These are phyloP conservation scores for Pangasius djambal DNA, from an alignment of 2,797 vertebrate species.

Conservation along the genomic window DNA sequence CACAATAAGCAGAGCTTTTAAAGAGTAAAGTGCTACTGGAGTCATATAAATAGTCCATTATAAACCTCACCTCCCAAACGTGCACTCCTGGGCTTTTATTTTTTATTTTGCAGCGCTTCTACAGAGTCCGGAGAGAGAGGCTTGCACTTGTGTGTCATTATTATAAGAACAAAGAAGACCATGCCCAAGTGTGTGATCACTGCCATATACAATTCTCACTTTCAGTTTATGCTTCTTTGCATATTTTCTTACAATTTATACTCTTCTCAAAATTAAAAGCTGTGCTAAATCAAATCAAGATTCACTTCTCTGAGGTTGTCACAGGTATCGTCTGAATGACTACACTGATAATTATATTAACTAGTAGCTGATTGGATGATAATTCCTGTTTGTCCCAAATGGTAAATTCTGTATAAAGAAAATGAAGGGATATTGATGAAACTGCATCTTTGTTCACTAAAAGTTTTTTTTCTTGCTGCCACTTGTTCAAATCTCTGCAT, in stretches of 20 bases:
- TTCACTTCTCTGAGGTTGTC: neutral
- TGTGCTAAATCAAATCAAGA: neutral
- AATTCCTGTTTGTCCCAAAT: neutral
- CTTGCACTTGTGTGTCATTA: neutral
- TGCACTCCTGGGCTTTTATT: neutral
- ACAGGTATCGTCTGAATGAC: neutral
- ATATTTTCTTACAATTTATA: neutral
- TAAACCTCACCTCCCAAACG: conserved; percentile 8
- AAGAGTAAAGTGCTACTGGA: conserved; percentile 25
- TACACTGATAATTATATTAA: neutral
- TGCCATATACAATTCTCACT: neutral
- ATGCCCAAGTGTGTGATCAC: neutral
- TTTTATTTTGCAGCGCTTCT: neutral
- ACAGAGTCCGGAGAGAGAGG: neutral
- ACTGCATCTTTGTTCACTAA: neutral
- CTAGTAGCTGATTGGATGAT: neutral
- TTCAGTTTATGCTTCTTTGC: neutral
- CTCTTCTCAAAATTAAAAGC: neutral
- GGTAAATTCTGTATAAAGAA: neutral
- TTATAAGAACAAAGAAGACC: neutral
- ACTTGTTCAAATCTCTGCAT: neutral
- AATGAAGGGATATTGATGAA: neutral
- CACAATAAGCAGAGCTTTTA: neutral
- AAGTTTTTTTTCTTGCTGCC: neutral
- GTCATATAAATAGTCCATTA: conserved; percentile 23